Percentiles rank a stretch among this genome's conserved stretches.
Conservation (phyloP, 2,113 vertebrate genomes). For the Columba janthina region DNA sequence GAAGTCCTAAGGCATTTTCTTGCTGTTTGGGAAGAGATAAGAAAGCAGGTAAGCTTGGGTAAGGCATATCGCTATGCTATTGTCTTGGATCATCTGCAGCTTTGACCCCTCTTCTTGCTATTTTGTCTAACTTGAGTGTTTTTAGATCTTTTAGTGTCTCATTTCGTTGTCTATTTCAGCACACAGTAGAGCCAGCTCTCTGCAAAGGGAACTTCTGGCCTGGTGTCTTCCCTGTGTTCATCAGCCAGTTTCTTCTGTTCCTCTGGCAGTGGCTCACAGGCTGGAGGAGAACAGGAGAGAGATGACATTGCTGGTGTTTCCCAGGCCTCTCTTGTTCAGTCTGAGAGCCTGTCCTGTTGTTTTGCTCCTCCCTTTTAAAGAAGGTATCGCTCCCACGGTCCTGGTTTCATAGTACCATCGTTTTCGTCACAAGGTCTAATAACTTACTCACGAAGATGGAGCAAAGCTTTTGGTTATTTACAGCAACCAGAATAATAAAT, state of each 20-base stretch:
- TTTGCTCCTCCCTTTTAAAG: background rate
- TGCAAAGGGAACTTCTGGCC: background rate
- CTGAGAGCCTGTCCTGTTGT: background rate
- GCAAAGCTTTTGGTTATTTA: background rate
- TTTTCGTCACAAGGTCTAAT: background rate
- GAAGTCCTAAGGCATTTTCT: background rate
- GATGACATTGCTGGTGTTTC: background rate
- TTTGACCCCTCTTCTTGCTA: background rate
- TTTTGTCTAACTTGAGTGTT: background rate
- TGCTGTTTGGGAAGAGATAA: background rate
- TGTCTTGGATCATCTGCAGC: background rate
- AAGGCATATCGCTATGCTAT: rapidly evolving
- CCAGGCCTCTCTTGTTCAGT: background rate
- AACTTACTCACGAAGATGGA: background rate
- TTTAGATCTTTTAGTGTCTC: background rate
- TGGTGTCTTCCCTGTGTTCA: background rate
- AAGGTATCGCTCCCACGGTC: too few relatives aligned
- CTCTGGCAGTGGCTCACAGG: background rate
- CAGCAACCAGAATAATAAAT: background rate
- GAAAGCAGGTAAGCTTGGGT: background rate
- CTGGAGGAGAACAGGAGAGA: background rate
- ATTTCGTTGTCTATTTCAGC: background rate
- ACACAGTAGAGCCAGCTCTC: background rate
- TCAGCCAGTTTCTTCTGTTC: background rate
- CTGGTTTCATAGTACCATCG: background rate